Evolutionary conservation across 2,797 vertebrate genomes (phyloP), one percentile per base, ranked within the genome.

Genomic region (Hydrophis major): DNA sequence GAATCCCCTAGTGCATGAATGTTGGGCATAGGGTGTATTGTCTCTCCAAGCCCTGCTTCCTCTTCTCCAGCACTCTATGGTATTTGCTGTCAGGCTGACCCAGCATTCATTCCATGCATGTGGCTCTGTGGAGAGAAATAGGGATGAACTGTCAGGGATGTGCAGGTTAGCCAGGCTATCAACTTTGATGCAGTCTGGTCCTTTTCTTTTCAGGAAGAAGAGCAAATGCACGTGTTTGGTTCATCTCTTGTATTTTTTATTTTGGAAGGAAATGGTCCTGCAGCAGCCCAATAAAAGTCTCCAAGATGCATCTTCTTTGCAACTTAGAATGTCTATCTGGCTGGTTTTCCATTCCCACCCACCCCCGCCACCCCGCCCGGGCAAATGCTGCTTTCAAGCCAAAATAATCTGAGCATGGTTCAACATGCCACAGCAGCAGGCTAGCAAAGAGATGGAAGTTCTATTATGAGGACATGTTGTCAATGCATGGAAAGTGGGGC

Each of bases 331-430:
- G 66, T 74, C 16, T 16, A 16, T 6, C 18, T 74, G 69, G 32
- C 14, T 18, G 69, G 69, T 74, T 74, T 37, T 47, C 37, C 22
- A 53, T 53, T 50, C 1, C 3, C 32, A 1, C 3, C 3, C 10
- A 10, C 27, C 10, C 4, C 18, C 63, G 0, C 3, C 3, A 3
- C 27, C 10, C 10, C 4, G 5, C 63, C 0, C 6, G 3, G 20
- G 20, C 8, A 42, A 83, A 83, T 83, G 74, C 4, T 12, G 20
- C 74, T 83, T 83, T 83, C 20, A 83, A 83, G 37, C 37, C 37
- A 83, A 83, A 83, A 83, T 83, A 83, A 12, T 78, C 8, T 78
- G 74, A 37, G 37, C 18, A 25, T 78, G 18, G 1, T 78, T 78
- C 74, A 78, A 12, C 20, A 22, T 42, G 74, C 74, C 37, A 42